phyloP scores from a whole-genome alignment of 1,140 invertebrate species.

The Pseudomyrmex dendroicus region DNA sequence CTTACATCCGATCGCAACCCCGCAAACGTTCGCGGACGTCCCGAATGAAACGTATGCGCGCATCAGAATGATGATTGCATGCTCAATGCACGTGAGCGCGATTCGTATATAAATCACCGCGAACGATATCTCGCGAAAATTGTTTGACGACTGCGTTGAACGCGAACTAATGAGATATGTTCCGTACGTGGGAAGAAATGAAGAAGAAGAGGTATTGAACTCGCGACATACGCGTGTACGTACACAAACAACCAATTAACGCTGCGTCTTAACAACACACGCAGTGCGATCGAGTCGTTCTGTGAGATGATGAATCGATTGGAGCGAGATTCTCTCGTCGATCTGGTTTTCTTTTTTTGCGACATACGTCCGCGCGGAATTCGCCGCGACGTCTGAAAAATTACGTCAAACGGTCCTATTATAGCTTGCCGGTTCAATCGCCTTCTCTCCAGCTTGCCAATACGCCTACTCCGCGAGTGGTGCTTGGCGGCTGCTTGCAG shows the following conservation, averaged over 20 bases:
- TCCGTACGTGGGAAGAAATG: not conserved
- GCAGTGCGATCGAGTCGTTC: not conserved
- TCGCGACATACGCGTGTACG: not conserved
- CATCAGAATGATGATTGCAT: slow-evolving; percentile 10
- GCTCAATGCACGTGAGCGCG: not conserved
- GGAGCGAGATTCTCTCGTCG: slow-evolving; percentile 5
- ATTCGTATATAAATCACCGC: slow-evolving; percentile 33
- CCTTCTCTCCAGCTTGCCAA: slow-evolving; percentile 69
- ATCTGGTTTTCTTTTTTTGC: slow-evolving; percentile 15
- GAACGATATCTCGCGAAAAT: slow-evolving; percentile 6
- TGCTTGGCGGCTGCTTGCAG: slow-evolving; percentile 57
- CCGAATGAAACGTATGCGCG: slow-evolving; percentile 46
- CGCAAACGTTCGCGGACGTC: slow-evolving; percentile 13
- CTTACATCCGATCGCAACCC: slow-evolving; percentile 14
- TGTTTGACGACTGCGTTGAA: slow-evolving; percentile 35
- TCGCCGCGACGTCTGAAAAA: slow-evolving; percentile 69
- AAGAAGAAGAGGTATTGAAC: not conserved
- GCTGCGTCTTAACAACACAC: not conserved
- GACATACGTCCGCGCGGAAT: slow-evolving; percentile 21
- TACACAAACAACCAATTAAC: slow-evolving; percentile 10
- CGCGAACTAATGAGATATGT: slow-evolving; percentile 23
- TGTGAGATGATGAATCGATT: too few species aligned
- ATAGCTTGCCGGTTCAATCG: slow-evolving; percentile 66
- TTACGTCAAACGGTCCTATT: slow-evolving; percentile 47
- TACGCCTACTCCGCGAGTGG: slow-evolving; percentile 76